Percentiles rank a stretch among this genome's conserved stretches.
Evolutionary conservation across 1,140 invertebrate species (phyloP).

Genomic region (Araneus ventricosus): DNA sequence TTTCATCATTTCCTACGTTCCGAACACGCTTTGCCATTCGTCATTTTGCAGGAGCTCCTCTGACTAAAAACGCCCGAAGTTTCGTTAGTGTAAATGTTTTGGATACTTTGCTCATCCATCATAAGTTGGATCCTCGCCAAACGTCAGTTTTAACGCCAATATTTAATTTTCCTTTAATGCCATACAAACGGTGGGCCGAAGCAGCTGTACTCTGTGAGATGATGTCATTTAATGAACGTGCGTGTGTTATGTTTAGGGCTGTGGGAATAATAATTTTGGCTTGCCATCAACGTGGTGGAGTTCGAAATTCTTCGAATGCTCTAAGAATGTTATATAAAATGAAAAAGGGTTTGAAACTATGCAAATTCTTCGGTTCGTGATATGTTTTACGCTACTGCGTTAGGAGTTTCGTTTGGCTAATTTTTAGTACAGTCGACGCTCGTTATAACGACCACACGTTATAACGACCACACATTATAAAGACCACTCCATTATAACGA

Average conservation of each 20-base stretch:
- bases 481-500: too few species aligned
- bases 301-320: too few species aligned
- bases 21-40: neutral
- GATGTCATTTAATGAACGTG: neutral
- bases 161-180: slow-evolving; percentile 33
- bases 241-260: neutral
- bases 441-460: too few species aligned
- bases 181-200: neutral
- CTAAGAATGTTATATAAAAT: too few species aligned
- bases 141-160: slow-evolving; percentile 33
- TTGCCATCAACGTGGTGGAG: too few species aligned
- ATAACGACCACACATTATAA: too few species aligned
- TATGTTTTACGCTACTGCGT: too few species aligned
- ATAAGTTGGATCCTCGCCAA: slow-evolving; percentile 32
- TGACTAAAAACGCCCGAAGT: neutral
- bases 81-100: neutral
- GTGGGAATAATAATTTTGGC: neutral
- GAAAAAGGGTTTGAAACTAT: too few species aligned
- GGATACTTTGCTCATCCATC: neutral
- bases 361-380: too few species aligned
- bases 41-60: neutral
- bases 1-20: neutral
- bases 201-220: neutral
- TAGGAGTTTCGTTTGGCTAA: too few species aligned
- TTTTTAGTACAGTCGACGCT: too few species aligned